Conservation (phyloP, 1,140 invertebrate species). For the Camponotus vicinus region DNA sequence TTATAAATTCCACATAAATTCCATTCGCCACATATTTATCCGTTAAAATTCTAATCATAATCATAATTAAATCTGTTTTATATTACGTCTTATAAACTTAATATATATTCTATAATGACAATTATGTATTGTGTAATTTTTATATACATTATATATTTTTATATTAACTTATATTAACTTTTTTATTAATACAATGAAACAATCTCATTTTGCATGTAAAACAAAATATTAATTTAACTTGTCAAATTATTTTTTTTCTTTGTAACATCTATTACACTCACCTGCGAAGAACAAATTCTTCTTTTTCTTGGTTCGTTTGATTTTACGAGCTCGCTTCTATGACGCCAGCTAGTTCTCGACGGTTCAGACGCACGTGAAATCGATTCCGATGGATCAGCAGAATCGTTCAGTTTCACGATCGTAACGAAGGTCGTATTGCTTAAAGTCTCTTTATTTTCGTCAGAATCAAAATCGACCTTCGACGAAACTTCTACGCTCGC, state of each 20-base stretch:
- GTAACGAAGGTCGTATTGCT: background rate
- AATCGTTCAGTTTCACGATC: background rate
- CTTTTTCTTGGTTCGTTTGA: constrained; percentile 17
- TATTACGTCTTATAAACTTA: too few relatives aligned
- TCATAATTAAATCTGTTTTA: too few relatives aligned
- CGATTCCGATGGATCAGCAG: background rate
- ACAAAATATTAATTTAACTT: background rate
- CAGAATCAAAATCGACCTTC: constrained; percentile 62
- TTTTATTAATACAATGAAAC: background rate
- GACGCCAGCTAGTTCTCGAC: background rate
- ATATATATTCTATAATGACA: too few relatives aligned
- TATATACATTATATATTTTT: background rate
- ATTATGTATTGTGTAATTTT: too few relatives aligned
- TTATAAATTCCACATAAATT: background rate
- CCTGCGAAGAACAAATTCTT: background rate
- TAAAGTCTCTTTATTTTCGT: constrained; percentile 1
- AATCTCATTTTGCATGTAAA: background rate
- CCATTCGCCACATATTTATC: too few relatives aligned
- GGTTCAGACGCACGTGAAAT: background rate
- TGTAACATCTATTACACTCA: constrained; percentile 35
- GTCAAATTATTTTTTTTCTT: constrained; percentile 2
- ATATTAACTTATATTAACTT: too few relatives aligned
- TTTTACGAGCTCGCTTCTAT: background rate
- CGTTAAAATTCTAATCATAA: too few relatives aligned
- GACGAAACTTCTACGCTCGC: constrained; percentile 50